These are phyloP conservation scores for Gallinago solitaria DNA, from an alignment of 2,797 vertebrate genomes.

Conservation along the genomic window DNA sequence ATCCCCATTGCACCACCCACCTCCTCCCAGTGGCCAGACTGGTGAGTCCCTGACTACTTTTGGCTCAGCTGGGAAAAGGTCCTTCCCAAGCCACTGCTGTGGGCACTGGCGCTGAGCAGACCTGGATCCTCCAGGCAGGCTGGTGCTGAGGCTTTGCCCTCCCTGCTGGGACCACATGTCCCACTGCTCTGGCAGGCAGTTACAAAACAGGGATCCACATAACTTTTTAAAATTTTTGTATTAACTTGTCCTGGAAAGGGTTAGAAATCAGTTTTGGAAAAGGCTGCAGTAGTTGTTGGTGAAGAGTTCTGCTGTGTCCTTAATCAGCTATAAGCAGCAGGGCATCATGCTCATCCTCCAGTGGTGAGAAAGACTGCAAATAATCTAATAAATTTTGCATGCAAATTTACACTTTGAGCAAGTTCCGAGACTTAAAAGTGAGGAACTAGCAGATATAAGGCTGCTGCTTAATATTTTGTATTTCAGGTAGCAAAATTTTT, in stretches of 20 bases:
- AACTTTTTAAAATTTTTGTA: too few species aligned
- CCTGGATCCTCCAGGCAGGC: neutral
- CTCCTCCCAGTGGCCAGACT: neutral
- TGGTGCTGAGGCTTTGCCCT: neutral
- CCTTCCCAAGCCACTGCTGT: neutral
- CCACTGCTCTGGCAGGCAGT: neutral
- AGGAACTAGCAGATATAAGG: neutral
- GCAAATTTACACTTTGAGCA: neutral
- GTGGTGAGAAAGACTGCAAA: neutral
- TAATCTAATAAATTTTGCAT: neutral
- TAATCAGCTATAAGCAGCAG: neutral
- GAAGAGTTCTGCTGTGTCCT: neutral
- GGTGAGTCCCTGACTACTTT: neutral
- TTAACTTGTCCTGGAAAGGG: neutral
- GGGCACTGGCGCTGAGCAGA: neutral
- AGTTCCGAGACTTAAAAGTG: neutral
- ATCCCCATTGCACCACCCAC: rapidly evolving
- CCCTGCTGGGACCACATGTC: rapidly evolving
- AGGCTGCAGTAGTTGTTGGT: neutral
- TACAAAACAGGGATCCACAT: neutral
- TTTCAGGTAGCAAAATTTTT: neutral
- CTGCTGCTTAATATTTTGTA: neutral
- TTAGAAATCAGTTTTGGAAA: neutral
- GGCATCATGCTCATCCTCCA: neutral
- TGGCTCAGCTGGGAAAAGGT: neutral